These are phyloP conservation scores for Jaculus jaculus DNA, from an alignment of 2,113 vertebrate genomes.

Conservation along the genomic window DNA sequence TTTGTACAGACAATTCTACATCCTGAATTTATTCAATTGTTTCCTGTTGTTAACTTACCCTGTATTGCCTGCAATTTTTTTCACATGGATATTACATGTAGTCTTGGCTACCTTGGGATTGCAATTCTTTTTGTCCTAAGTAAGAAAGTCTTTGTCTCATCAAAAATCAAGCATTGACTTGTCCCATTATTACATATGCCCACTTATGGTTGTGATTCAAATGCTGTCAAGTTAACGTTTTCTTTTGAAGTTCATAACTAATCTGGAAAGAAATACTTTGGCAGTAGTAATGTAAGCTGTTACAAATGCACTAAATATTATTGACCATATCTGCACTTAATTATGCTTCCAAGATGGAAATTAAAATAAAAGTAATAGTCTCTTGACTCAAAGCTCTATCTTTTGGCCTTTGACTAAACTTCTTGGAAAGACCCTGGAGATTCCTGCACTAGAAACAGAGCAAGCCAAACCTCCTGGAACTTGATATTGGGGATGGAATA, in stretches of 20 bases:
- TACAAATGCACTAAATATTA: background rate
- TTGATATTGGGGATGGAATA: background rate
- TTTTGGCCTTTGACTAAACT: background rate
- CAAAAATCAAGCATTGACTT: background rate
- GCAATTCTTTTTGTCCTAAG: background rate
- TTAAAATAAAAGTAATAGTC: background rate
- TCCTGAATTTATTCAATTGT: background rate
- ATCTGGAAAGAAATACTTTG: background rate
- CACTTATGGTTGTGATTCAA: background rate
- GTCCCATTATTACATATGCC: background rate
- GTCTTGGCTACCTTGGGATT: background rate
- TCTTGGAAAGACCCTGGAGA: background rate
- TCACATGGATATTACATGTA: background rate
- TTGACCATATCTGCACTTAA: background rate
- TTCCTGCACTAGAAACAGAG: background rate
- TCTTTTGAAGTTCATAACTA: background rate
- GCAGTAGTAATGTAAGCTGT: background rate
- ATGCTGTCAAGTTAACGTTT: background rate
- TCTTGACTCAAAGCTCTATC: too few species aligned
- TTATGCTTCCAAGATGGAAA: background rate
- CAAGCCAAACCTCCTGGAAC: background rate
- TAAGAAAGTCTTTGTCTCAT: background rate
- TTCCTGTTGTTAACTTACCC: background rate
- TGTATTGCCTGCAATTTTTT: background rate
- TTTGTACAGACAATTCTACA: background rate